These are phyloP conservation scores for Artemia sinica DNA, from an alignment of 2,888 invertebrate species.

Conservation along the genomic window DNA sequence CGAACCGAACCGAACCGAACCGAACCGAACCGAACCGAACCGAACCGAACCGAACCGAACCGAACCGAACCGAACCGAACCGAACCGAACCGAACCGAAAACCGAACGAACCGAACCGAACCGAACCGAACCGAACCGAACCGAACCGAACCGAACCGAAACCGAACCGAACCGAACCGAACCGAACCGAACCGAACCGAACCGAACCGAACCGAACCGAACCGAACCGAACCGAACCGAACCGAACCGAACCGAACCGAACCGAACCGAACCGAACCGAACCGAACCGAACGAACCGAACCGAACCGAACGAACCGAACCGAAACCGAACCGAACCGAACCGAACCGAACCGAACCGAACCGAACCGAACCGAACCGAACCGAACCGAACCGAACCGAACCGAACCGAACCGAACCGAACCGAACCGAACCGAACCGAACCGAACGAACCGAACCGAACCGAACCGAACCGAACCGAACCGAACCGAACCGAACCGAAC, in stretches of 20 bases:
- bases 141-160: too few relatives aligned
- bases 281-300: too few relatives aligned
- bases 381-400: constrained; percentile 15
- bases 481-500: constrained; percentile 21
- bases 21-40: constrained; percentile 22
- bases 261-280: constrained; percentile 22
- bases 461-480: too few relatives aligned
- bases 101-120: too few relatives aligned
- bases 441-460: too few relatives aligned
- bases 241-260: constrained; percentile 23
- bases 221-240: constrained; percentile 23
- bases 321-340: too few relatives aligned
- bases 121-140: too few relatives aligned
- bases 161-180: constrained; percentile 23
- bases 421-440: constrained; percentile 21
- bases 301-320: too few relatives aligned
- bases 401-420: constrained; percentile 22
- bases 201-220: constrained; percentile 21
- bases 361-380: constrained; percentile 22
- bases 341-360: constrained; percentile 22
- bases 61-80: constrained; percentile 23
- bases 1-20: constrained; percentile 23
- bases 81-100: too few relatives aligned
- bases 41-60: constrained; percentile 22
- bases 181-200: constrained; percentile 22